Evolutionary conservation across 1,140 invertebrate genomes (phyloP).

Genomic region (Campodea augens): DNA sequence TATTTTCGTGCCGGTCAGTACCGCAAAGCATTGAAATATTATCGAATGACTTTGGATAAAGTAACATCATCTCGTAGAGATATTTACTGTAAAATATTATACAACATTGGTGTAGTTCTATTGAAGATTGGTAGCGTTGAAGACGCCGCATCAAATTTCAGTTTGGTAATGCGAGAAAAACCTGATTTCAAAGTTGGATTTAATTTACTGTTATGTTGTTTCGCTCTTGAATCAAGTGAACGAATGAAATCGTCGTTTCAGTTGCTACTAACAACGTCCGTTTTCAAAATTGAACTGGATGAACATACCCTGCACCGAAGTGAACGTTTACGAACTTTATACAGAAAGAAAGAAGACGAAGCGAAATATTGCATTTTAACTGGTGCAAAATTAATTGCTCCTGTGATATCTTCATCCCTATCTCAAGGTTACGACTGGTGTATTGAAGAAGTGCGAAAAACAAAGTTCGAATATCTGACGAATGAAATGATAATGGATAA

Average conservation of each 20-base stretch:
- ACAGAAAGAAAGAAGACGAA: too few species aligned
- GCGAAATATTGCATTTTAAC: too few species aligned
- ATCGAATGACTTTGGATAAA: slow-evolving; percentile 91
- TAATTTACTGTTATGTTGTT: slow-evolving; percentile 82
- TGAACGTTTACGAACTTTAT: too few species aligned
- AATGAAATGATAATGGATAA: slow-evolving; percentile 87
- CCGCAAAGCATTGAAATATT: slow-evolving; percentile 94
- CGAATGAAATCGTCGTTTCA: too few species aligned
- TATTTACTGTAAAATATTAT: slow-evolving; percentile 90
- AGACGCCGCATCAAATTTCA: slow-evolving; percentile 88
- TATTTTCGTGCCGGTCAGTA: slow-evolving; percentile 88
- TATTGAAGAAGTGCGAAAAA: slow-evolving; percentile 54
- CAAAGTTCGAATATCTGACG: slow-evolving; percentile 54
- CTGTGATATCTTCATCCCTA: too few species aligned
- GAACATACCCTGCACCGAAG: too few species aligned
- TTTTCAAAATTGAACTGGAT: too few species aligned
- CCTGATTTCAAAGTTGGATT: slow-evolving; percentile 73
- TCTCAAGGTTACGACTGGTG: too few species aligned
- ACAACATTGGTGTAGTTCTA: slow-evolving; percentile 92
- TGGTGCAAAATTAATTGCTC: too few species aligned
- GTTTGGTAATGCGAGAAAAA: slow-evolving; percentile 92
- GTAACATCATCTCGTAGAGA: slow-evolving; percentile 84
- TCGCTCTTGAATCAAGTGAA: slow-evolving; percentile 77
- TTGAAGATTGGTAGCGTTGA: slow-evolving; percentile 89
- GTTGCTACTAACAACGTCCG: too few species aligned